phyloP scores from a whole-genome alignment of 2,888 invertebrate species.

The Digitonthophagus gazella region DNA sequence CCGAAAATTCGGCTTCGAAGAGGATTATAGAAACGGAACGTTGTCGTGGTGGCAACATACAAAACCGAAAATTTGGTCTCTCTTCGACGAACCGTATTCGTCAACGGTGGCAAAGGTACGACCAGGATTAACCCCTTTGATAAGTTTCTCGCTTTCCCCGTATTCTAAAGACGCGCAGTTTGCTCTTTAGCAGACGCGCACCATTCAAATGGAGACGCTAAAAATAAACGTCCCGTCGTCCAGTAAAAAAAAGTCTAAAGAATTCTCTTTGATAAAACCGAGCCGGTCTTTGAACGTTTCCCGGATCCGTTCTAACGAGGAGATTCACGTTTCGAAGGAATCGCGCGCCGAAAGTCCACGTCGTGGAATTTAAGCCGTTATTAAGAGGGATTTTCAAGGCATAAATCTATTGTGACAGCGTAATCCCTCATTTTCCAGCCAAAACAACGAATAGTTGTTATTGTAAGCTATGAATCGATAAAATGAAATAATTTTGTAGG shows the following conservation, averaged over 20 bases:
- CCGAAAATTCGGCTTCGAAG: conserved; percentile 94
- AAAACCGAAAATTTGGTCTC: conserved; percentile 97
- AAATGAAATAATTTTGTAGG: too few species aligned
- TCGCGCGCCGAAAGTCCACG: too few species aligned
- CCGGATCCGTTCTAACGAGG: too few species aligned
- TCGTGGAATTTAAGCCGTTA: too few species aligned
- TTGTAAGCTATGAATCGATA: not conserved
- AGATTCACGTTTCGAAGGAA: too few species aligned
- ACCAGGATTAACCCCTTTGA: not conserved
- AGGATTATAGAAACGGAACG: conserved; percentile 87
- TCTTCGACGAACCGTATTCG: conserved; percentile 99
- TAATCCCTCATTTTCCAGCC: not conserved
- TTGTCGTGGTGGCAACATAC: conserved; percentile 95
- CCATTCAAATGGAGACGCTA: not conserved
- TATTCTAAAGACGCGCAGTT: too few species aligned
- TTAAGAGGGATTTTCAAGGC: not conserved
- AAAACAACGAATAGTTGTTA: not conserved
- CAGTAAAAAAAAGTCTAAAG: too few species aligned
- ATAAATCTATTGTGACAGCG: not conserved
- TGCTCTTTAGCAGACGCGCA: not conserved
- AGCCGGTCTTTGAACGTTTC: conserved; percentile 3
- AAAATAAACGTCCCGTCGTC: not conserved
- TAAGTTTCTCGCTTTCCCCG: not conserved
- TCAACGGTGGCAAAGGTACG: conserved; percentile 94
- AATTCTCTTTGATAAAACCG: not conserved